Percentiles rank a stretch among this genome's conserved stretches.
Evolutionary conservation across 2,888 invertebrate species (phyloP).

Genomic region (Dusona sp.): DNA sequence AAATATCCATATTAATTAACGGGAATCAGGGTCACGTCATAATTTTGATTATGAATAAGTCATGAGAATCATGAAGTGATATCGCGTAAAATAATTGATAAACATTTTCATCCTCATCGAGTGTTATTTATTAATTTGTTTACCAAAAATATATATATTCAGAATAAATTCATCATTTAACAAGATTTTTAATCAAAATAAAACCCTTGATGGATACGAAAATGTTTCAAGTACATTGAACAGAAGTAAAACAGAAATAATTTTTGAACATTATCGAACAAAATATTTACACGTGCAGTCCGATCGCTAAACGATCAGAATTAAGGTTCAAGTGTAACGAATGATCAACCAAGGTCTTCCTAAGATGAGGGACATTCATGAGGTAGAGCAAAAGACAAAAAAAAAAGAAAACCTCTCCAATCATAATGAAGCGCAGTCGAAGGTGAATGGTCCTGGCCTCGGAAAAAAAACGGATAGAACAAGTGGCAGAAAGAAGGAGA

Average conservation of each 20-base stretch:
- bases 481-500: neutral
- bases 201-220: neutral
- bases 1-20: neutral
- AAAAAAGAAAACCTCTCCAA: constrained; percentile 32
- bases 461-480: constrained; percentile 20
- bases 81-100: neutral
- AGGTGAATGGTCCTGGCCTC: constrained; percentile 61
- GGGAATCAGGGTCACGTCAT: neutral
- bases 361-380: constrained; percentile 30
- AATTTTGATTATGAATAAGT: neutral
- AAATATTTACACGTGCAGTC: neutral
- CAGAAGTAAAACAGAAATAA: neutral
- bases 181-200: neutral
- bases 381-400: constrained; percentile 54
- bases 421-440: constrained; percentile 50
- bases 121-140: neutral
- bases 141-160: neutral
- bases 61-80: neutral
- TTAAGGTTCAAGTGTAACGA: constrained; percentile 38
- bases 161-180: neutral
- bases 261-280: neutral
- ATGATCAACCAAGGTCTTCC: constrained; percentile 31
- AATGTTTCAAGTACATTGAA: neutral
- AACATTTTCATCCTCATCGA: neutral
- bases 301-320: constrained; percentile 6